These are phyloP conservation scores for Sylvilagus bachmani DNA, from an alignment of 2,113 vertebrate species.

Conservation along the genomic window DNA sequence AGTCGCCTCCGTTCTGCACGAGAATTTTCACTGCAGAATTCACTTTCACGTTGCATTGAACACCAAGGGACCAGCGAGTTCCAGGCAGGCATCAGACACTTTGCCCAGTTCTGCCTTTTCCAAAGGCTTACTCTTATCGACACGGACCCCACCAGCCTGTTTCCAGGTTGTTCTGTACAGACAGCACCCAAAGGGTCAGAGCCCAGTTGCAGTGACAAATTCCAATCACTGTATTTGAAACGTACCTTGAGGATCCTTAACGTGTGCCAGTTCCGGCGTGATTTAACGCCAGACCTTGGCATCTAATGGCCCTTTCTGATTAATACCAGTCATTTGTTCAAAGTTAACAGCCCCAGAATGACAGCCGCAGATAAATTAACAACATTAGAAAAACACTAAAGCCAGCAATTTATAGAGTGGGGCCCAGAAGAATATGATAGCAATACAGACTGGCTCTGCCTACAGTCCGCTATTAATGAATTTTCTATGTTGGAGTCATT, in stretches of 20 bases:
- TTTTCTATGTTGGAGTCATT: constrained; percentile 77
- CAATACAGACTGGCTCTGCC: constrained; percentile 79
- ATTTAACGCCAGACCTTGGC: constrained; percentile 89
- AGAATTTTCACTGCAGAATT: neutral
- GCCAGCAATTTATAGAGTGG: constrained; percentile 87
- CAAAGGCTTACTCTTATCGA: neutral
- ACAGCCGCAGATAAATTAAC: constrained; percentile 90
- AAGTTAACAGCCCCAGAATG: constrained; percentile 87
- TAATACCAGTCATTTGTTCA: constrained; percentile 89
- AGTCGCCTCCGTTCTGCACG: neutral
- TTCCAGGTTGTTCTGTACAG: neutral
- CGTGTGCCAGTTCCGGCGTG: constrained; percentile 83
- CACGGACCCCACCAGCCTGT: neutral
- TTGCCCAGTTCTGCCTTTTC: neutral
- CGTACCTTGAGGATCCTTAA: constrained; percentile 83
- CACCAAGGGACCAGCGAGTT: neutral
- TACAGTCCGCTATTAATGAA: constrained; percentile 84
- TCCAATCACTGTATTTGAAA: constrained; percentile 42
- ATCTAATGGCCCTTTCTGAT: constrained; percentile 88
- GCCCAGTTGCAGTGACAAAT: neutral
- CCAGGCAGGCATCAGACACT: neutral
- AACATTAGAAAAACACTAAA: constrained; percentile 89
- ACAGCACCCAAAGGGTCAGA: neutral
- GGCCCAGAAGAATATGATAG: constrained; percentile 78
- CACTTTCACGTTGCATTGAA: neutral